Evolutionary conservation across 2,113 vertebrate species (phyloP), one percentile per base, ranked within the genome.

Genomic region (Clinocottus analis): DNA sequence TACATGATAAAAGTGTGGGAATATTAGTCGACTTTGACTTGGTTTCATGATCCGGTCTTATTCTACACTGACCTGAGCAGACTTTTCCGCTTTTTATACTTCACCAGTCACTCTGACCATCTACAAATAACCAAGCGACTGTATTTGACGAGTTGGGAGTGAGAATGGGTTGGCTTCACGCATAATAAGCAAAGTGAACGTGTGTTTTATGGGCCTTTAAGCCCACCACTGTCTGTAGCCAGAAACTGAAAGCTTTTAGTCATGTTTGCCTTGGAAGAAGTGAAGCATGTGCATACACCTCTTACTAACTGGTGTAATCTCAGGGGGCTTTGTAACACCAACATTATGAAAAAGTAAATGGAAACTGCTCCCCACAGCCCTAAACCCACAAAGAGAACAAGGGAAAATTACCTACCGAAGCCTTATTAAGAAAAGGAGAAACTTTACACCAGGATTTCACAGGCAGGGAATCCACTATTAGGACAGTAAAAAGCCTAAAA

Each of bases 261-360:
- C n/a, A 11, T 51, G 33, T 63, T 81, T 55, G 16, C 58, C 1
- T 21, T 41, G 45, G 45, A 62, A 33, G 13, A 72, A 78, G 51
- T 53, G 19, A 75, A 49, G 47, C 65, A 43, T 68, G 21, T 69
- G 68, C 16, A 1, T 49, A 49, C 39, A 67, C 59, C 60, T 75
- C 69, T 60, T 63, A 39, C 53, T 78, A 65, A 75, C 68, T 64
- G 27, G 0, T 45, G 6, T 47, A 64, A 37, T 85, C 83, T 80
- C 77, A 72, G 33, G 78, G 75, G 83, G 80, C n/a, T 82, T 72
- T 72, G 72, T 59, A 75, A 83, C 63, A 69, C 87, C 78, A 69
- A 84, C 85, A 65, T 75, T 19, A 75, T 84, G 69, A 75, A 81
- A 80, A 64, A 77, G 75, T 82, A 85, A 89, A 81, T 82, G 63